A percentile compares a stretch with the other conserved stretches of the same genome.
These are phyloP conservation scores for Hycleus cichorii DNA, from an alignment of 1,140 invertebrate species.

Conservation along the genomic window DNA sequence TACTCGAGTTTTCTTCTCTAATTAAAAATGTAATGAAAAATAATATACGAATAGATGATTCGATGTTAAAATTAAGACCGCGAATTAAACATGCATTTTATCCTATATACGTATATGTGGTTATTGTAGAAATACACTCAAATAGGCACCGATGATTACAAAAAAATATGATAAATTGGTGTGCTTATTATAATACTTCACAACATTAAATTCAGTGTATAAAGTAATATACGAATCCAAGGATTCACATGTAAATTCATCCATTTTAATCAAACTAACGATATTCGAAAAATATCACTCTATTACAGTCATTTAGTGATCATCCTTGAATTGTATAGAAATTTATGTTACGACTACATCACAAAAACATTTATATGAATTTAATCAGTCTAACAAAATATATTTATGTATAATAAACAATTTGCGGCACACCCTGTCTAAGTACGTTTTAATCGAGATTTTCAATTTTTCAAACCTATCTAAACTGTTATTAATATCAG, in stretches of 20 bases:
- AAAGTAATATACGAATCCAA: no score
- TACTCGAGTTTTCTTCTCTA: no score
- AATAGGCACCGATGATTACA: conserved; percentile 13
- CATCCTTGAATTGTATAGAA: conserved; percentile 8
- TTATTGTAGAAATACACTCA: background rate
- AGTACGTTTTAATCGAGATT: conserved; percentile 8
- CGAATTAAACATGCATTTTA: background rate
- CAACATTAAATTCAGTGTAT: background rate
- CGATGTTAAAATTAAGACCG: conserved; percentile 13
- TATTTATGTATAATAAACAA: conserved; percentile 8
- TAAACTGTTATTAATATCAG: conserved; percentile 12
- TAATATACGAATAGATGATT: conserved; percentile 11
- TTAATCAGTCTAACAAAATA: conserved; percentile 14
- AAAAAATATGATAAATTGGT: conserved; percentile 7
- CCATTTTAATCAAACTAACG: no score
- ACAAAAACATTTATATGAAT: conserved; percentile 9
- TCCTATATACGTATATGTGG: no score
- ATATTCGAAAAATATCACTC: no score
- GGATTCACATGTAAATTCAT: no score
- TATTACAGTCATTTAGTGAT: no score
- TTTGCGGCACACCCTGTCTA: conserved; percentile 12
- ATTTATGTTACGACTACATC: conserved; percentile 10
- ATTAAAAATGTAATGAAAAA: conserved; percentile 3
- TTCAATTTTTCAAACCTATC: conserved; percentile 3
- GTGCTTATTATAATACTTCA: conserved; percentile 6